Evolutionary conservation across 2,797 vertebrate genomes (phyloP).

Genomic region (Helarctos malayanus): DNA sequence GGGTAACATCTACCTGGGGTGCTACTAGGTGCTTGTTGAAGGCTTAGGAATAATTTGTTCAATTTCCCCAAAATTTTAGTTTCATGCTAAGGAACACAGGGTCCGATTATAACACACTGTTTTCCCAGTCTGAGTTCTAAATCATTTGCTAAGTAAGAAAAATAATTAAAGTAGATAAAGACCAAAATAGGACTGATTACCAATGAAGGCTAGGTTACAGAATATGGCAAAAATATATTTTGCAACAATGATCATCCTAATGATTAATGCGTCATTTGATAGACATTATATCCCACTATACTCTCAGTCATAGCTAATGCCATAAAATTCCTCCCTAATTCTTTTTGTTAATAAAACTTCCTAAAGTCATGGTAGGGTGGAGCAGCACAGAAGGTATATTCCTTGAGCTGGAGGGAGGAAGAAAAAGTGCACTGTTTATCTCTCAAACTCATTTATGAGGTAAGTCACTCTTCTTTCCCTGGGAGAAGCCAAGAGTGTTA

Average conservation of each 20-base stretch:
- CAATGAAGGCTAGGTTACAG: not conserved
- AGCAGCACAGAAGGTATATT: not conserved
- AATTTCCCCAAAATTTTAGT: not conserved
- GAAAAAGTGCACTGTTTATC: not conserved
- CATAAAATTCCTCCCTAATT: not conserved
- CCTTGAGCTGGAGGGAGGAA: not conserved
- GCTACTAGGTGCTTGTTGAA: not conserved
- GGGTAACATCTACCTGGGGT: not conserved
- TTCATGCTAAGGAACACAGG: not conserved
- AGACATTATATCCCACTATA: not conserved
- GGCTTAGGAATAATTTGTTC: constrained; percentile 6
- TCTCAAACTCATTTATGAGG: not conserved
- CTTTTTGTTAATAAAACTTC: not conserved
- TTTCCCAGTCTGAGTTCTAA: not conserved
- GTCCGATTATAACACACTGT: not conserved
- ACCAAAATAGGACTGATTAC: not conserved
- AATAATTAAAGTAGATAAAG: not conserved
- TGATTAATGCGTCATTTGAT: not conserved
- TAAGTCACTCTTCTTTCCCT: not conserved
- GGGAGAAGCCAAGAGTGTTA: not conserved
- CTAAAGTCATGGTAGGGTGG: not conserved
- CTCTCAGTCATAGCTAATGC: not conserved
- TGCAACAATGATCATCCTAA: not conserved
- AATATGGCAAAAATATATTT: not conserved
- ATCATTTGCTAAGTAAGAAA: not conserved